phyloP scores from a whole-genome alignment of 1,140 invertebrate genomes.

The Drosophila nikananu region DNA sequence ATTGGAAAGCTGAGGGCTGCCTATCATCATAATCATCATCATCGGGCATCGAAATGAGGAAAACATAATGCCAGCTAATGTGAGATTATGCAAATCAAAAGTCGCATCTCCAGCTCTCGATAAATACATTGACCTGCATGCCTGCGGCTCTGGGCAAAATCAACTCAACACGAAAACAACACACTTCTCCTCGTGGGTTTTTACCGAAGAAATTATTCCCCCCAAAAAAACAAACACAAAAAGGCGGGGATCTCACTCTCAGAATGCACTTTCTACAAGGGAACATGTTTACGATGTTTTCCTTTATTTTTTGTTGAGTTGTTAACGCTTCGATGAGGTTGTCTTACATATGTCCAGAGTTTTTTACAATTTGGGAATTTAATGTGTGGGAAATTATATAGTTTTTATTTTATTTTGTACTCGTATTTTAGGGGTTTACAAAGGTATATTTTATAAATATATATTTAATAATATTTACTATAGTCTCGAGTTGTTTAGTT shows the following conservation, averaged over 20 bases:
- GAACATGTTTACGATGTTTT: conserved; percentile 13
- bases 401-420: not conserved
- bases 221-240: conserved; percentile 23
- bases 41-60: conserved; percentile 44
- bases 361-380: conserved; percentile 1
- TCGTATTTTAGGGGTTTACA: not conserved
- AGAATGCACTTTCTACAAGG: conserved; percentile 50
- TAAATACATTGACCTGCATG: conserved; percentile 61
- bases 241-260: conserved; percentile 28
- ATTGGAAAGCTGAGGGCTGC: conserved; percentile 71
- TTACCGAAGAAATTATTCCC: conserved; percentile 43
- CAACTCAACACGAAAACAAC: conserved; percentile 24
- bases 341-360: conserved; percentile 1
- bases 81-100: conserved; percentile 64
- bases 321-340: conserved; percentile 6
- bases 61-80: conserved; percentile 63
- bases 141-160: conserved; percentile 28
- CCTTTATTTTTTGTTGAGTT: not conserved
- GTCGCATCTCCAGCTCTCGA: conserved; percentile 44
- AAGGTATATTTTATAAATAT: not conserved
- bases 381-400: conserved; percentile 6
- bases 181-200: conserved; percentile 16
- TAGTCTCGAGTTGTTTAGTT: too few relatives aligned
- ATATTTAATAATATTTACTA: too few relatives aligned
- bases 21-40: conserved; percentile 29